These are phyloP conservation scores for Drosophila sordidula DNA, from an alignment of 2,888 invertebrate genomes.

Conservation along the genomic window DNA sequence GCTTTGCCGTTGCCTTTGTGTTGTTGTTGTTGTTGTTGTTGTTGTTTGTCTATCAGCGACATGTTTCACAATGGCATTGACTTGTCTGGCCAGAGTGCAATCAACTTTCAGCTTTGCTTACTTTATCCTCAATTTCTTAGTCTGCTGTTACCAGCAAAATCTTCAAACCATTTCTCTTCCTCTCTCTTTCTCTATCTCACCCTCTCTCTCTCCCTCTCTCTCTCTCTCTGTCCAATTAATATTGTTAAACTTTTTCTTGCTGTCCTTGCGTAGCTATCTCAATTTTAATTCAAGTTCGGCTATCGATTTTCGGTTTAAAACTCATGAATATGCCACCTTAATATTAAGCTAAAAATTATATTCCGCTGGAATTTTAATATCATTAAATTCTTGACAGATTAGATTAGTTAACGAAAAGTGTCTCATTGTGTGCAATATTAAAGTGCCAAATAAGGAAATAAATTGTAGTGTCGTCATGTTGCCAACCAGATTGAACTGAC, in stretches of 20 bases:
- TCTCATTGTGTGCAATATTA: conserved; percentile 20
- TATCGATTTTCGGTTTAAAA: conserved; percentile 5
- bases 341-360: neutral
- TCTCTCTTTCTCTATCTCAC: neutral
- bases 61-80: conserved; percentile 51
- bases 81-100: conserved; percentile 58
- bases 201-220: no score
- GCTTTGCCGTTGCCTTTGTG: conserved; percentile 39
- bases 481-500: conserved; percentile 10
- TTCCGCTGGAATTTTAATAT: conserved; percentile 10
- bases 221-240: neutral
- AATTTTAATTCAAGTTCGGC: conserved; percentile 3
- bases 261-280: neutral
- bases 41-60: conserved; percentile 43
- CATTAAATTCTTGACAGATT: conserved; percentile 15
- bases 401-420: conserved; percentile 33
- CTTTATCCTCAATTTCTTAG: conserved; percentile 25
- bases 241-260: neutral
- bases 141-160: neutral
- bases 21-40: conserved; percentile 18
- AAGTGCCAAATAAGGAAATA: conserved; percentile 23
- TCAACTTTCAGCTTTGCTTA: conserved; percentile 39
- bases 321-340: neutral
- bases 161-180: conserved; percentile 2
- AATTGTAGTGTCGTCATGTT: conserved; percentile 12